phyloP scores from a whole-genome alignment of 2,888 invertebrate genomes.

The Cosmopolites sordidus region DNA sequence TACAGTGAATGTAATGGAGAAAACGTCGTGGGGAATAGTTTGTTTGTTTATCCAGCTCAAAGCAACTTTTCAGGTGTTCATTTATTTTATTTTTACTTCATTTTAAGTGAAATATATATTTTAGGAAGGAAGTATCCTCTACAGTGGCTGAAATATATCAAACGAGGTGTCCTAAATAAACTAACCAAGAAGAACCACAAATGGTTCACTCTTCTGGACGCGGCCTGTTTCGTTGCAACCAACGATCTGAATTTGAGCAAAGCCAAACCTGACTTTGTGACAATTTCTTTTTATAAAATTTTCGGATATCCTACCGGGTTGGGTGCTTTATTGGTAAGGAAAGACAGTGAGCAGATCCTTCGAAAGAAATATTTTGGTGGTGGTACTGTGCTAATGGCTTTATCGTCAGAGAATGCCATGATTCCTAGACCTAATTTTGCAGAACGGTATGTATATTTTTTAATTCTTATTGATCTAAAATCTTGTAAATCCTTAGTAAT shows the following conservation, averaged over 20 bases:
- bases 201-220: conserved; percentile 81
- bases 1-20: neutral
- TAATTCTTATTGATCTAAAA: too few species aligned
- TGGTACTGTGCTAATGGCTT: conserved; percentile 83
- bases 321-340: conserved; percentile 80
- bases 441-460: conserved; percentile 67
- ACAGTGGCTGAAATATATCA: conserved; percentile 61
- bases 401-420: conserved; percentile 68
- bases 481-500: too few species aligned
- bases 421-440: conserved; percentile 62
- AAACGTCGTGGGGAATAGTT: conserved; percentile 29
- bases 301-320: conserved; percentile 95
- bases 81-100: neutral
- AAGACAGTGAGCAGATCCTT: conserved; percentile 57
- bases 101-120: conserved; percentile 6
- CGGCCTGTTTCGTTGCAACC: conserved; percentile 76
- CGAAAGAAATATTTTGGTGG: conserved; percentile 85
- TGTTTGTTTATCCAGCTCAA: conserved; percentile 87
- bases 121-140: conserved; percentile 81
- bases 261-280: conserved; percentile 81
- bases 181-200: conserved; percentile 42
- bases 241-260: conserved; percentile 69
- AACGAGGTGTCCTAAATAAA: conserved; percentile 55
- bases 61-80: conserved; percentile 75
- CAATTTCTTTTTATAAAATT: conserved; percentile 94